Percentiles rank a stretch among this genome's conserved stretches.
phyloP scores from a whole-genome alignment of 2,113 vertebrate species.

The Pampusana beccarii region DNA sequence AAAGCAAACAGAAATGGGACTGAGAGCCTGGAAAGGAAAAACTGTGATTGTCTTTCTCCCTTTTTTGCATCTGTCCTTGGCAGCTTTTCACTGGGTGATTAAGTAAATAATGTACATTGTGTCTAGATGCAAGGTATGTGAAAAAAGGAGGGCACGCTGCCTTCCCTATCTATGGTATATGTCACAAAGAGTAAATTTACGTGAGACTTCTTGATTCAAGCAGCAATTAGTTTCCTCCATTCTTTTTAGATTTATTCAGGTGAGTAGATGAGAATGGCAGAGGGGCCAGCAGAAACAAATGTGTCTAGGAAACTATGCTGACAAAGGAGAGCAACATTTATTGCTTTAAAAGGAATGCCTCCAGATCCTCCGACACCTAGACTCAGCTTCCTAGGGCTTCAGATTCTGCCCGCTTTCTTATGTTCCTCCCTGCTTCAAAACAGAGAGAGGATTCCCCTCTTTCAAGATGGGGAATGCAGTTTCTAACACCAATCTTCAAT shows the following conservation, averaged over 20 bases:
- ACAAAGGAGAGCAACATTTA: conserved; percentile 3
- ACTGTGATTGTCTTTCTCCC: background rate
- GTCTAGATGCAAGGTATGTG: background rate
- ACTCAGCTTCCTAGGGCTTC: background rate
- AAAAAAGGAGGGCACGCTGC: background rate
- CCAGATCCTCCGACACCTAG: background rate
- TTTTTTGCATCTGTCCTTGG: conserved; percentile 46
- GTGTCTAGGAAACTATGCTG: background rate
- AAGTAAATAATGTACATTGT: conserved; percentile 23
- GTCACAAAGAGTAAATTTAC: conserved; percentile 31
- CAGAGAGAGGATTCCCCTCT: background rate
- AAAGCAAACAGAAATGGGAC: conserved; percentile 36
- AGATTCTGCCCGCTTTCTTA: background rate
- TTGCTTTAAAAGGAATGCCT: background rate
- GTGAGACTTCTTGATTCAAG: conserved; percentile 32
- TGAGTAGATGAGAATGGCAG: conserved; percentile 34
- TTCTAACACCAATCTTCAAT: background rate
- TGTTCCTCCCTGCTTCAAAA: background rate
- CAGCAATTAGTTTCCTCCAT: conserved; percentile 38
- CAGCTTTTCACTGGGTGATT: background rate
- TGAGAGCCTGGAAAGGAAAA: conserved; percentile 5
- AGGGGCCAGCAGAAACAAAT: conserved; percentile 4
- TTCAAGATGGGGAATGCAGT: background rate
- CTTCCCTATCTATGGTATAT: background rate
- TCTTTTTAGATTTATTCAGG: conserved; percentile 38